Conservation (phyloP, 1,140 invertebrate genomes). For the Drosophila nebulosa region DNA sequence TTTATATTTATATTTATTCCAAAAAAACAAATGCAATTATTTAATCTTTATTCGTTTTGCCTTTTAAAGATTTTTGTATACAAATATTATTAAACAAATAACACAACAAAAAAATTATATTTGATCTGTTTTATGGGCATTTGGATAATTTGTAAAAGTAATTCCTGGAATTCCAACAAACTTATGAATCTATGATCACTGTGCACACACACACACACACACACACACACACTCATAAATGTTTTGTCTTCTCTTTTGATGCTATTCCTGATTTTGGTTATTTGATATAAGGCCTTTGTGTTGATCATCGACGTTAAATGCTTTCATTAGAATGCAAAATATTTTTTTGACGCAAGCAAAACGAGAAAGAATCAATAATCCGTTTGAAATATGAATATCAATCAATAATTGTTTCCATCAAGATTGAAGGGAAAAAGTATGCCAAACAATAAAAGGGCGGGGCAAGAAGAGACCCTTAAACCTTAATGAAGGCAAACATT, state of each 20-base stretch:
- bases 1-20: no score
- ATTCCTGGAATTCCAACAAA: not conserved
- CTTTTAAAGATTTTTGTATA: no score
- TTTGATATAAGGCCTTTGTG: slow-evolving; percentile 36
- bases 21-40: no score
- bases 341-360: not conserved
- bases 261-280: not conserved
- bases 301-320: slow-evolving; percentile 48
- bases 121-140: no score
- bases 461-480: slow-evolving; percentile 28
- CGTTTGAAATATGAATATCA: slow-evolving; percentile 1
- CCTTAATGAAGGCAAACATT: slow-evolving; percentile 41
- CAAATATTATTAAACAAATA: no score
- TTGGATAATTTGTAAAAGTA: not conserved
- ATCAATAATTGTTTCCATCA: not conserved
- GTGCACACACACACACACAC: not conserved
- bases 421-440: not conserved
- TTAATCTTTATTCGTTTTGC: no score
- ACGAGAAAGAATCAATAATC: not conserved
- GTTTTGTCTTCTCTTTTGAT: not conserved
- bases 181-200: not conserved
- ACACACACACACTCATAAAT: no score
- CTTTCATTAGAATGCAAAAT: slow-evolving; percentile 55
- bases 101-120: no score
- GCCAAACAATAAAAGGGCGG: slow-evolving; percentile 24